phyloP scores from a whole-genome alignment of 2,888 invertebrate species.

The Apamea epomidion region DNA sequence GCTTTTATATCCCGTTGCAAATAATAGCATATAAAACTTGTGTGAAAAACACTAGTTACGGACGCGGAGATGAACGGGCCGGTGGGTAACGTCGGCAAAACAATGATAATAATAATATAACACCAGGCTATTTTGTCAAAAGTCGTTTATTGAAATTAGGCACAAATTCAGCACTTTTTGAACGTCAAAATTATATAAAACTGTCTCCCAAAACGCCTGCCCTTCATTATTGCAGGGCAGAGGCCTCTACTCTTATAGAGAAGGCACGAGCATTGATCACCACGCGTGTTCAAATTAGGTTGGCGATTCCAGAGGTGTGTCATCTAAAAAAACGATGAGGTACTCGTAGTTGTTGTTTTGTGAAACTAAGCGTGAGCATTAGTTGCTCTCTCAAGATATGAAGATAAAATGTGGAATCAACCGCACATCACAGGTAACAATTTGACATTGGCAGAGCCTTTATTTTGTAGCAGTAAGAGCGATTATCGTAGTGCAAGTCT shows the following conservation, averaged over 20 bases:
- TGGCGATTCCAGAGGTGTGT: too few relatives aligned
- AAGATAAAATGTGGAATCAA: not conserved
- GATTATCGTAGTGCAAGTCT: not conserved
- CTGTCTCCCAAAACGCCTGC: too few relatives aligned
- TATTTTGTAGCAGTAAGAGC: not conserved
- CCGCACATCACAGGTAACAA: not conserved
- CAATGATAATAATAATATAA: not conserved
- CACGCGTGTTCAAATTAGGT: too few relatives aligned
- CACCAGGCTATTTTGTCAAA: too few relatives aligned
- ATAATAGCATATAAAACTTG: slow-evolving; percentile 91
- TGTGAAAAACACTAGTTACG: slow-evolving; percentile 90
- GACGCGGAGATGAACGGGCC: slow-evolving; percentile 75
- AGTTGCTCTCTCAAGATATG: not conserved
- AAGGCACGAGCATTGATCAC: too few relatives aligned
- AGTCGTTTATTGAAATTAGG: too few relatives aligned
- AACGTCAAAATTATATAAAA: too few relatives aligned
- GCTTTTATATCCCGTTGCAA: slow-evolving; percentile 89
- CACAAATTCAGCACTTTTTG: too few relatives aligned
- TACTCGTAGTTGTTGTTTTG: not conserved
- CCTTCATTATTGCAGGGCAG: too few relatives aligned
- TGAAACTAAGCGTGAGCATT: not conserved
- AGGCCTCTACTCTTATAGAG: too few relatives aligned
- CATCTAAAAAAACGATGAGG: too few relatives aligned
- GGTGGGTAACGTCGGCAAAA: slow-evolving; percentile 70
- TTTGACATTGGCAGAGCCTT: not conserved